A percentile compares a stretch with the other conserved stretches of the same genome.
Evolutionary conservation across 2,113 vertebrate genomes (phyloP).

Genomic region (Suricata suricatta): DNA sequence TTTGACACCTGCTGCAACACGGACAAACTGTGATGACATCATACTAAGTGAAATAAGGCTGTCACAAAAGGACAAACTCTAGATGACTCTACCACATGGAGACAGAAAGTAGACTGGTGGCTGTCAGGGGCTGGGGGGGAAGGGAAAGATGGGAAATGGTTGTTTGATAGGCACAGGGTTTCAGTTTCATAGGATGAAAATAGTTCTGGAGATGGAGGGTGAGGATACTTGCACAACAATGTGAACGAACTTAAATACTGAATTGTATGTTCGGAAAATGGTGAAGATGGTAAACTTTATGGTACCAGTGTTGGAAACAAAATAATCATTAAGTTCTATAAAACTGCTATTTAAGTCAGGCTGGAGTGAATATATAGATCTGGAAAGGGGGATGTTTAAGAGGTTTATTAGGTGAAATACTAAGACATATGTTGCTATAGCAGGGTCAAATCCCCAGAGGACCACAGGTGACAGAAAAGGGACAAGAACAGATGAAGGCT

Average conservation of each 20-base stretch:
- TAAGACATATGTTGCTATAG: not conserved
- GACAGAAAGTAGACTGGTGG: not conserved
- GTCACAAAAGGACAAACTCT: not conserved
- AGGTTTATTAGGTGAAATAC: not conserved
- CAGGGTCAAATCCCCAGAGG: not conserved
- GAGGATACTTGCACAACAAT: rapidly evolving
- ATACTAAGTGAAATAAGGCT: not conserved
- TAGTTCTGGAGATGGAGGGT: not conserved
- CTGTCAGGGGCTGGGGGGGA: too few relatives aligned
- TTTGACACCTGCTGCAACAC: not conserved
- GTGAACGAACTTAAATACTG: not conserved
- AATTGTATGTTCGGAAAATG: not conserved
- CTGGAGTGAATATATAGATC: not conserved
- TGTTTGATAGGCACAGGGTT: not conserved
- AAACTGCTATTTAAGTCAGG: not conserved
- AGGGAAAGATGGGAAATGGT: rapidly evolving
- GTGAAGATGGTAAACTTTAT: not conserved
- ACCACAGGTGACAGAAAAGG: not conserved
- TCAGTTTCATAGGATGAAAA: not conserved
- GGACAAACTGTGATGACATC: not conserved
- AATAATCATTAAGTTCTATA: not conserved
- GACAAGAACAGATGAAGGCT: too few relatives aligned
- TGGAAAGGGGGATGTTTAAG: not conserved
- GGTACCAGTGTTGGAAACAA: not conserved
- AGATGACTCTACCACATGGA: not conserved